Evolutionary conservation across 2,113 vertebrate species (phyloP), one percentile per base, ranked within the genome.

Genomic region (Pycnonotus jocosus): DNA sequence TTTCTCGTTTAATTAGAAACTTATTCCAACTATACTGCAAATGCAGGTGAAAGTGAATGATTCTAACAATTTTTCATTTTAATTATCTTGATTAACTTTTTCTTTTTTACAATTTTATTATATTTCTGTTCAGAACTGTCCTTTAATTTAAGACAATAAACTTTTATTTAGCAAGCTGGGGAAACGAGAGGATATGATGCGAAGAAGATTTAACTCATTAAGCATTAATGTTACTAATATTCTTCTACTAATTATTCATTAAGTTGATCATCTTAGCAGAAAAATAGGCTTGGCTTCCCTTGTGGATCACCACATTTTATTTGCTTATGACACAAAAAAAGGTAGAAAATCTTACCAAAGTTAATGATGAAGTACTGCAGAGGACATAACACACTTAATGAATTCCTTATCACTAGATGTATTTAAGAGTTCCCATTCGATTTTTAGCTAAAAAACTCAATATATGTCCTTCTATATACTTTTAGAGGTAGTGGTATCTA

Each of bases 41-140:
- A 74, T 86, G 72, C 87, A 93, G 81, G 92, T 97, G 64, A 94
- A 93, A 95, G 44, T 77, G 92, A 96, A 91, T 95, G 82, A 93
- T 95, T 97, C 97, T 88, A 74, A 79, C 62, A n/a, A 89, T 97
- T 96, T 96, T 97, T 97, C 96, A 98, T 93, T 97, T 96, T 97
- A 94, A 96, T 97, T 96, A 81, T 80, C 82, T 95, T 95, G 91
- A 97, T 98, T 96, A 96, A 84, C 84, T 96, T 97, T 96, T 95
- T 76, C 87, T 95, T 88, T 90, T 74, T 80, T 83, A 79, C 73
- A 68, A 57, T 79, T 97, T 96, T 94, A 97, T 96, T 94, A 91
- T 96, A 91, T 78, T 92, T 96, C 94, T 90, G 94, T 92, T 92
- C 86, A 81, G 86, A 96, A 97, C 90, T 92, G 77, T 96, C 92